Conservation (phyloP, 2,888 invertebrate species). For the Epiblema foenella region DNA sequence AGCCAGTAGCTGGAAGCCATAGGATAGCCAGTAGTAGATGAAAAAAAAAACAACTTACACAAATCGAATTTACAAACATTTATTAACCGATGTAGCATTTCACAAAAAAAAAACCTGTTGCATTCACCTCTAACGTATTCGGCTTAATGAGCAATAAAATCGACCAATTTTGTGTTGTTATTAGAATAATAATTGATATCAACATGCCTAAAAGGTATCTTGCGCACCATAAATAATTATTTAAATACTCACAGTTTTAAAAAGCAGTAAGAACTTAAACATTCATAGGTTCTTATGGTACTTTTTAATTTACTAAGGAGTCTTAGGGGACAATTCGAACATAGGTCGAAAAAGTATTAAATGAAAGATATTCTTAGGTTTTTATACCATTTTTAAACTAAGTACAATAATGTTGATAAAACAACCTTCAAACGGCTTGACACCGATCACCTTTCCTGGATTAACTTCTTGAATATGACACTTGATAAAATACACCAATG, state of each 20-base stretch:
- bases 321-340: neutral
- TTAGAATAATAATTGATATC: neutral
- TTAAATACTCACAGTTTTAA: neutral
- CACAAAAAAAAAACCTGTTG: neutral
- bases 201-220: neutral
- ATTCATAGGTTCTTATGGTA: neutral
- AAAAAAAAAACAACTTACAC: too few relatives aligned
- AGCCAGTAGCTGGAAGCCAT: too few relatives aligned
- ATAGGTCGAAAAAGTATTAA: neutral
- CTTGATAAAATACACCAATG: neutral
- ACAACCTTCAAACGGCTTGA: slow-evolving; percentile 53
- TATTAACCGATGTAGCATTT: too few relatives aligned
- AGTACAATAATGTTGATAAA: neutral
- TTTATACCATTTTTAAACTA: neutral
- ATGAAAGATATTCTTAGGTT: neutral
- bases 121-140: neutral
- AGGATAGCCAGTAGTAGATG: too few relatives aligned
- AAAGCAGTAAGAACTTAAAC: neutral
- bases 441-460: slow-evolving; percentile 53
- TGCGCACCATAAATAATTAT: neutral
- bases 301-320: neutral
- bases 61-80: too few relatives aligned
- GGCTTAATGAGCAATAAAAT: neutral
- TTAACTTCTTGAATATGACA: neutral
- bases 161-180: neutral